Evolutionary conservation across 1,140 invertebrate species (phyloP).

Genomic region (Nasonia vitripennis): DNA sequence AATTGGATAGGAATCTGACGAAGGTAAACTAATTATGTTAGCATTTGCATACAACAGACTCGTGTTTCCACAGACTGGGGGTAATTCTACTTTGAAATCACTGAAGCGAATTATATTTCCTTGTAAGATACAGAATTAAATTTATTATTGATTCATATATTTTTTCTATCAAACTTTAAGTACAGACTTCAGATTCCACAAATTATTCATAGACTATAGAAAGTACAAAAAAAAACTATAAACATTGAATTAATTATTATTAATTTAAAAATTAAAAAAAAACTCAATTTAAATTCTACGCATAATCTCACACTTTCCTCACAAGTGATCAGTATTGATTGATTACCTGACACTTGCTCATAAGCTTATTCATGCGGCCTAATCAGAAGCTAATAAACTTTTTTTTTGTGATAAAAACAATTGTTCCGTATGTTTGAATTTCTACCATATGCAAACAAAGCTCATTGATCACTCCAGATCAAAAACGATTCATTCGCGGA

Average conservation of each 20-base stretch:
- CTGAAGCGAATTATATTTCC: constrained; percentile 35
- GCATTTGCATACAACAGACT: constrained; percentile 55
- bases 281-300: neutral
- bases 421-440: neutral
- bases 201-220: too few species aligned
- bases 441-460: neutral
- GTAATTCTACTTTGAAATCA: constrained; percentile 49
- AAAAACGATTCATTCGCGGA: neutral
- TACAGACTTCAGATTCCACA: too few species aligned
- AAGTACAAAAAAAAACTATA: neutral
- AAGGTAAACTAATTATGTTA: constrained; percentile 73
- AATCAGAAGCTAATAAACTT: neutral
- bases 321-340: neutral
- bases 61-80: constrained; percentile 48
- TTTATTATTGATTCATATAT: neutral
- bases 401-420: neutral
- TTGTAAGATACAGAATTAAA: neutral
- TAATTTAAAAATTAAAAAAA: too few species aligned
- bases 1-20: constrained; percentile 70
- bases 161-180: too few species aligned
- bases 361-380: neutral
- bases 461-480: neutral
- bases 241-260: too few species aligned
- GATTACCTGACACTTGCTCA: neutral
- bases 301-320: neutral